A percentile compares a stretch with the other conserved stretches of the same genome.
Evolutionary conservation across 2,797 vertebrate species (phyloP).

Genomic region (Fistularia commersonii): DNA sequence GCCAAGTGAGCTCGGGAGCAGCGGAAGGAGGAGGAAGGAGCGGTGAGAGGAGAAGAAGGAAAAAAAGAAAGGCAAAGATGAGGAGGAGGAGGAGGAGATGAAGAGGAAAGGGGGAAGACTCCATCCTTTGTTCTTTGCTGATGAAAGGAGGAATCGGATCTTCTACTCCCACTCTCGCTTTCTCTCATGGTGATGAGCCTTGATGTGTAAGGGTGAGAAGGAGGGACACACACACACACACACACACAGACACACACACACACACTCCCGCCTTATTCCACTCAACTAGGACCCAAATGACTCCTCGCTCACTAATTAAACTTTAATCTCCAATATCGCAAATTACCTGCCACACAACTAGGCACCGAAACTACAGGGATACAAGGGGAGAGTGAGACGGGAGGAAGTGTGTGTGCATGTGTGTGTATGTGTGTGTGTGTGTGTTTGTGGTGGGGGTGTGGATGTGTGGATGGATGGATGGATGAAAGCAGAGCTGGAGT

Average conservation of each 20-base stretch:
- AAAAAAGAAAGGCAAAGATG: constrained; percentile 20
- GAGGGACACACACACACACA: constrained; percentile 24
- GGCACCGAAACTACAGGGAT: constrained; percentile 55
- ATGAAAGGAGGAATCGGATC: constrained; percentile 70
- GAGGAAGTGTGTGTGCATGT: too few species aligned
- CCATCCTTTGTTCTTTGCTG: constrained; percentile 68
- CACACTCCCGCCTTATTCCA: constrained; percentile 56
- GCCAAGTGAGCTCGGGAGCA: constrained; percentile 49
- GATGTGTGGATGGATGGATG: constrained; percentile 36
- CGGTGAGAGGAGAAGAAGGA: constrained; percentile 15
- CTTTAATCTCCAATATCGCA: constrained; percentile 81
- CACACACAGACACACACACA: constrained; percentile 20
- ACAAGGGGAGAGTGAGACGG: constrained; percentile 15
- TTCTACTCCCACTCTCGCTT: constrained; percentile 61
- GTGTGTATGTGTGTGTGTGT: too few species aligned
- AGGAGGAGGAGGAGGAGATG: constrained; percentile 25
- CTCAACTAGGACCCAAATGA: constrained; percentile 75
- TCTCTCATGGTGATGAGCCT: constrained; percentile 62
- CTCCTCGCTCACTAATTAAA: constrained; percentile 79
- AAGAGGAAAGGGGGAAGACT: constrained; percentile 38
- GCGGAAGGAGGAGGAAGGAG: constrained; percentile 3
- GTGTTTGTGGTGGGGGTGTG: too few species aligned
- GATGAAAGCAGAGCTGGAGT: constrained; percentile 45
- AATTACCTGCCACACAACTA: constrained; percentile 73
- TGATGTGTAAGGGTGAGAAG: constrained; percentile 60